Evolutionary conservation across 2,888 invertebrate species (phyloP).

Genomic region (Xestia sexstrigata): DNA sequence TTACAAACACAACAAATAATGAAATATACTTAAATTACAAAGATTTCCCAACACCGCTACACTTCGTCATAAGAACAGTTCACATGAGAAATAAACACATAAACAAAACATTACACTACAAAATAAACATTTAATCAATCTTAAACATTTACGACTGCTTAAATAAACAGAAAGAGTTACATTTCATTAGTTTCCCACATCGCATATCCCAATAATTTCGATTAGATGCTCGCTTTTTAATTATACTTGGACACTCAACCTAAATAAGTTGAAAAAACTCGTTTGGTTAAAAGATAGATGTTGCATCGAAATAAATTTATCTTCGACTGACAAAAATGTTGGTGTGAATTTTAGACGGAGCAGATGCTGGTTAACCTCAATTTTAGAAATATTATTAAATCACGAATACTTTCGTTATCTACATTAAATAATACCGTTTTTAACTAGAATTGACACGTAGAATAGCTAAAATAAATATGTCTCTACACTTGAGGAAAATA

Average conservation of each 20-base stretch:
- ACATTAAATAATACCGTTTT: not conserved
- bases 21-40: not conserved
- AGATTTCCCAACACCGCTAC: not conserved
- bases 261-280: slow-evolving; percentile 46
- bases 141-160: slow-evolving; percentile 55
- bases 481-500: not conserved
- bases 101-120: slow-evolving; percentile 41
- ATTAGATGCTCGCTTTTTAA: slow-evolving; percentile 64
- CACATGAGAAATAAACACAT: slow-evolving; percentile 54
- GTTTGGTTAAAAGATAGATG: slow-evolving; percentile 57
- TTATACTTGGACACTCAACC: slow-evolving; percentile 52
- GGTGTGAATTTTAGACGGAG: slow-evolving; percentile 1
- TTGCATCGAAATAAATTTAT: slow-evolving; percentile 51
- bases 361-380: slow-evolving; percentile 15
- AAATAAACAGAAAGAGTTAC: slow-evolving; percentile 59
- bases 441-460: not conserved
- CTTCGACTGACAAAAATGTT: slow-evolving; percentile 32
- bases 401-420: slow-evolving; percentile 12
- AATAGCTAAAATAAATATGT: not conserved
- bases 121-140: slow-evolving; percentile 51
- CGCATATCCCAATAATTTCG: slow-evolving; percentile 44
- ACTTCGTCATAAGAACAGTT: slow-evolving; percentile 16
- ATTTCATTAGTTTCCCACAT: slow-evolving; percentile 60
- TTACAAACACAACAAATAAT: not conserved
- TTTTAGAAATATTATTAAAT: slow-evolving; percentile 6